A percentile compares a stretch with the other conserved stretches of the same genome.
These are phyloP conservation scores for Platalea minor DNA, from an alignment of 2,797 vertebrate species.

Conservation along the genomic window DNA sequence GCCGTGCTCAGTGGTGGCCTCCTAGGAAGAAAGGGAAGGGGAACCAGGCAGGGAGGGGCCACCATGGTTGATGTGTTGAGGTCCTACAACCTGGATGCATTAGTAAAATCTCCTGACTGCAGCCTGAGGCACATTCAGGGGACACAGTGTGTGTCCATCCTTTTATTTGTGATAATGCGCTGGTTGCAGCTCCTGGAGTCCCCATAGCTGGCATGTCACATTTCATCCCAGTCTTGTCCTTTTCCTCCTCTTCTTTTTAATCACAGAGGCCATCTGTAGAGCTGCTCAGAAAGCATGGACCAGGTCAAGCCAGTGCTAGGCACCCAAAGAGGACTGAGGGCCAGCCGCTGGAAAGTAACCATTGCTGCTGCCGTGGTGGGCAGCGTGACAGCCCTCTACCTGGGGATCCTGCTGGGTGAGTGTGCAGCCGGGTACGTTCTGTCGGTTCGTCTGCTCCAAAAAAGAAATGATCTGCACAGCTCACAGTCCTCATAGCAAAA, in stretches of 20 bases:
- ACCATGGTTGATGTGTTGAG: neutral
- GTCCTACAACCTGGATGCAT: neutral
- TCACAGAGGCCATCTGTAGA: neutral
- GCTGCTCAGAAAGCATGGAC: constrained; percentile 60
- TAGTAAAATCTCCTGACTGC: neutral
- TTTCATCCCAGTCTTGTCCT: neutral
- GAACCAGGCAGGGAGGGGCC: neutral
- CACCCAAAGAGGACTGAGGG: neutral
- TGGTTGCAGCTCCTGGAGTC: neutral
- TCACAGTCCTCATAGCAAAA: neutral
- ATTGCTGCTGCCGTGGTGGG: neutral
- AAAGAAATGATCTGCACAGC: neutral
- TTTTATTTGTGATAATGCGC: neutral
- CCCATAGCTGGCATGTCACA: neutral
- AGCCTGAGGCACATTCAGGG: neutral
- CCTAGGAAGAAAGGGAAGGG: neutral
- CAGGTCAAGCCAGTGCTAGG: neutral
- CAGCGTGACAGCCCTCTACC: neutral
- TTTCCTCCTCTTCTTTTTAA: neutral
- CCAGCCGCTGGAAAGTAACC: neutral
- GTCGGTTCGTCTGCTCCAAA: neutral
- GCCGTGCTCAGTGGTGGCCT: neutral
- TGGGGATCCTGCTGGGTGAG: constrained; percentile 76
- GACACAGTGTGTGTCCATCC: neutral
- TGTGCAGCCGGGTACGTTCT: neutral